phyloP scores from a whole-genome alignment of 2,888 invertebrate species.

The Rhyacophila evoluta region DNA sequence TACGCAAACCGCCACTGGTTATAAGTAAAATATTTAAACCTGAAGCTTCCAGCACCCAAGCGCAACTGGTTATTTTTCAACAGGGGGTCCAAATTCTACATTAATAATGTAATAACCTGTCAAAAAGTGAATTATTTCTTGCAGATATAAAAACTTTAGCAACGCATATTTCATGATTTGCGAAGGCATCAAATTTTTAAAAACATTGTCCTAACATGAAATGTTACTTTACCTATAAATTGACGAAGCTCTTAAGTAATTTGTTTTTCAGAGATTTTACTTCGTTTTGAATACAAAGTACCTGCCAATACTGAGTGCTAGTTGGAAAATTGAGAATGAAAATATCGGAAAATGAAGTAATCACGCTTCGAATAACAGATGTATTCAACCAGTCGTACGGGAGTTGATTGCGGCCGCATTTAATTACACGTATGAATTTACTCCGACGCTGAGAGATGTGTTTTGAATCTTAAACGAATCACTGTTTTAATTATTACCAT shows the following conservation, averaged over 20 bases:
- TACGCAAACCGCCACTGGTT: too few species aligned
- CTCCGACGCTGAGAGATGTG: too few species aligned
- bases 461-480: too few species aligned
- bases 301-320: neutral
- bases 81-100: too few species aligned
- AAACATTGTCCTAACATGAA: neutral
- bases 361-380: neutral
- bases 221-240: neutral
- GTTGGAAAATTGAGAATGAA: neutral
- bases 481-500: too few species aligned
- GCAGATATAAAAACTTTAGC: too few species aligned
- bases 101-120: too few species aligned
- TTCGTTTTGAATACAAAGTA: neutral
- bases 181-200: neutral
- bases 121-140: too few species aligned
- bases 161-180: neutral
- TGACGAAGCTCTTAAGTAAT: neutral
- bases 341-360: neutral
- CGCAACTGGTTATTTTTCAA: too few species aligned
- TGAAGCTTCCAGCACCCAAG: too few species aligned
- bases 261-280: neutral
- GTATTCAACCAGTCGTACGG: neutral
- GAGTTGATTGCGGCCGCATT: neutral
- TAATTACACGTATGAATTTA: too few species aligned
- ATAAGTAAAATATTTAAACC: too few species aligned